Percentiles rank a stretch among this genome's conserved stretches.
phyloP scores from a whole-genome alignment of 2,888 invertebrate genomes.

The Watsonalla cultraria region DNA sequence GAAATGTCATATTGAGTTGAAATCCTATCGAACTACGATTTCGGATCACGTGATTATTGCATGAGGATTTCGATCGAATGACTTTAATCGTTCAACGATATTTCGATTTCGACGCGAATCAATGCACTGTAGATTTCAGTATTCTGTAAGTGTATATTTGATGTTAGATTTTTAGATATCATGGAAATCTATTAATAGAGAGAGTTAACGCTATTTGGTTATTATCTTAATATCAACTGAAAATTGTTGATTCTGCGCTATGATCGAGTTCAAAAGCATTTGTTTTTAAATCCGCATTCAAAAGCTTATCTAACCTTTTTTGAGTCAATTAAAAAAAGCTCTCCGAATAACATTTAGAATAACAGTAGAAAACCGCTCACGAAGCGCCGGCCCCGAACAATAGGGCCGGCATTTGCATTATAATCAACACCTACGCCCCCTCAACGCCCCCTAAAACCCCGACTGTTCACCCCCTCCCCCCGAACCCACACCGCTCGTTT shows the following conservation, averaged over 20 bases:
- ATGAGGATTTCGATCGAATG: no score
- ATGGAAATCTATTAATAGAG: no score
- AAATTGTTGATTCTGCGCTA: background rate
- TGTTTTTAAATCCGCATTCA: background rate
- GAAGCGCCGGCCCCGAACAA: background rate
- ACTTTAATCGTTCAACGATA: no score
- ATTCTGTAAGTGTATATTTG: no score
- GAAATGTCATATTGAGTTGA: no score
- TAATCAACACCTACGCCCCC: background rate
- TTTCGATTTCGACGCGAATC: no score
- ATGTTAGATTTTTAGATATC: no score
- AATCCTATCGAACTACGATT: no score
- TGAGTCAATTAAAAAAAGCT: background rate
- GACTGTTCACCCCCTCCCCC: background rate
- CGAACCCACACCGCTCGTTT: background rate
- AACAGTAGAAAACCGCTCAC: background rate
- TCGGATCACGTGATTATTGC: no score
- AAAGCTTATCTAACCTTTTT: background rate
- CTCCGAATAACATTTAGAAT: constrained; percentile 1
- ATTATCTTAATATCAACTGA: background rate
- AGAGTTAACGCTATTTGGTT: no score
- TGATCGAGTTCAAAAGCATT: no score
- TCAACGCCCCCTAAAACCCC: background rate
- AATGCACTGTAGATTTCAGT: no score
- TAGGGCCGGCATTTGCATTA: constrained; percentile 1